These are phyloP conservation scores for Emydura subglobosa DNA, from an alignment of 2,113 vertebrate species.

Conservation along the genomic window DNA sequence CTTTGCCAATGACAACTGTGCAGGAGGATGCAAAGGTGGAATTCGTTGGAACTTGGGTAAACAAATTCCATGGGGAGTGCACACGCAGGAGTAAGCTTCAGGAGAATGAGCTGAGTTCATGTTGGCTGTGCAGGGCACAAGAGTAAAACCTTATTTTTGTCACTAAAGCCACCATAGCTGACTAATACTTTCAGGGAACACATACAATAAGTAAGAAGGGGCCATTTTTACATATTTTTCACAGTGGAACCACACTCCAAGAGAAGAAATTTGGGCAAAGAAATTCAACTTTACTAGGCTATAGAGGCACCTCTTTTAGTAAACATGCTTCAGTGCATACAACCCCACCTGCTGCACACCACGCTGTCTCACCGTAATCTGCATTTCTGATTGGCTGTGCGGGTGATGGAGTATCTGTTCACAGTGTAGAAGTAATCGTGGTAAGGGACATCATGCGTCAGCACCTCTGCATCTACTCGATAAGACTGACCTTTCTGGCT, in stretches of 20 bases:
- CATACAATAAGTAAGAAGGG: background rate
- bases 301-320: background rate
- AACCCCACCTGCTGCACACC: background rate
- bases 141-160: background rate
- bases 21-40: background rate
- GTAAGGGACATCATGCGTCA: constrained; percentile 95
- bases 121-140: background rate
- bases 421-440: constrained; percentile 97
- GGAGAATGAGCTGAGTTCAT: too few relatives aligned
- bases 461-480: constrained; percentile 89
- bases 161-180: background rate
- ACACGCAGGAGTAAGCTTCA: background rate
- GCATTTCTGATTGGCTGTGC: constrained; percentile 89
- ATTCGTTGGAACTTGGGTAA: background rate
- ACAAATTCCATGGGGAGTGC: background rate
- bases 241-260: background rate
- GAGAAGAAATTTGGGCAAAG: background rate
- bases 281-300: background rate
- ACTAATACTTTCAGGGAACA: background rate
- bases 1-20: background rate
- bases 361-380: constrained; percentile 85
- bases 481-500: constrained; percentile 91
- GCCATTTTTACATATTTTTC: background rate
- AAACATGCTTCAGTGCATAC: background rate
- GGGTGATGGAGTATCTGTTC: constrained; percentile 90